These are phyloP conservation scores for Goniozus legneri DNA, from an alignment of 1,140 invertebrate genomes.

Conservation along the genomic window DNA sequence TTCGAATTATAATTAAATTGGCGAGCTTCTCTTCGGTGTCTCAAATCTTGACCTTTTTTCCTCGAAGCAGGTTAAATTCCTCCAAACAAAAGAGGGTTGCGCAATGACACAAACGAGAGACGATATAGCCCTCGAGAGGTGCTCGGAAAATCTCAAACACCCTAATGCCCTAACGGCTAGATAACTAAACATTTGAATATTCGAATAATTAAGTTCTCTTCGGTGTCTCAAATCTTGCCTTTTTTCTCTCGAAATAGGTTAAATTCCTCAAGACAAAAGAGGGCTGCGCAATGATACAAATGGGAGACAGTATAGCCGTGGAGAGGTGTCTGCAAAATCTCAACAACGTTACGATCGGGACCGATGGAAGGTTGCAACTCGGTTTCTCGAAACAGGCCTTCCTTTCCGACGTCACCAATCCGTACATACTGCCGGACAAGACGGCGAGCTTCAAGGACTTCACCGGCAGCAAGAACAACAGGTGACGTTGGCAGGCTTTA, in stretches of 20 bases:
- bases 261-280: constrained; percentile 99
- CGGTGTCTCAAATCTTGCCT: neutral
- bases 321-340: constrained; percentile 92
- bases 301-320: constrained; percentile 93
- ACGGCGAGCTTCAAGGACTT: constrained; percentile 97
- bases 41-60: too few relatives aligned
- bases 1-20: too few relatives aligned
- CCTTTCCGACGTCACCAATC: constrained; percentile 94
- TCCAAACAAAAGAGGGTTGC: too few relatives aligned
- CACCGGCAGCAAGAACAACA: constrained; percentile 94
- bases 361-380: constrained; percentile 61
- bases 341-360: constrained; percentile 85
- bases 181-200: too few relatives aligned
- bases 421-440: constrained; percentile 92
- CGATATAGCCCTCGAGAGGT: too few relatives aligned
- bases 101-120: too few relatives aligned
- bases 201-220: too few relatives aligned
- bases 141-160: too few relatives aligned
- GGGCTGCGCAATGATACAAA: constrained; percentile 99
- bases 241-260: constrained; percentile 64
- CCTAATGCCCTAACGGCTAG: too few relatives aligned
- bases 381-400: constrained; percentile 95
- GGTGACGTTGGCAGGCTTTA: constrained; percentile 20
- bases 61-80: too few relatives aligned
- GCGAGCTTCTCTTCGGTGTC: too few relatives aligned